These are phyloP conservation scores for Hestina assimilis DNA, from an alignment of 1,140 invertebrate genomes.

Conservation along the genomic window DNA sequence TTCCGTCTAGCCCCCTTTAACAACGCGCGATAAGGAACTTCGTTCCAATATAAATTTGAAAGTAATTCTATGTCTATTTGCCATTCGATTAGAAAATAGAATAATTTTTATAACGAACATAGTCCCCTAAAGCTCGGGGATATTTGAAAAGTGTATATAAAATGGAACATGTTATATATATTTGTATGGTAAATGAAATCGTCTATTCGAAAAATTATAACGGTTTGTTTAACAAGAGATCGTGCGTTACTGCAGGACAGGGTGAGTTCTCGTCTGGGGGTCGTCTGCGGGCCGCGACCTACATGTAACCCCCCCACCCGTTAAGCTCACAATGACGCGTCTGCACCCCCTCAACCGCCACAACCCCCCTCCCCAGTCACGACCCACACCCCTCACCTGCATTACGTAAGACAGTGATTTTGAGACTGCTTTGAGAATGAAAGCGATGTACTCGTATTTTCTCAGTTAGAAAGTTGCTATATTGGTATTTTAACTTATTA, in stretches of 20 bases:
- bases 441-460: not conserved
- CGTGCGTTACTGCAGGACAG: conserved; percentile 29
- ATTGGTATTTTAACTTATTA: not conserved
- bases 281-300: conserved; percentile 69
- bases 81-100: no score
- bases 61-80: no score
- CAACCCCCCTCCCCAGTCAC: conserved; percentile 19
- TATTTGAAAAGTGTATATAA: no score
- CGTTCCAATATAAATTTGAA: no score
- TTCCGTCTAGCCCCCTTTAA: no score
- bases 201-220: not conserved
- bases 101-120: no score
- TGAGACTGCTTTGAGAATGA: conserved; percentile 5
- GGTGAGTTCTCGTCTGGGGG: conserved; percentile 57
- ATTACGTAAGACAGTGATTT: conserved; percentile 47
- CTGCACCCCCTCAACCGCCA: conserved; percentile 34
- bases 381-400: conserved; percentile 32
- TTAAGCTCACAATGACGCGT: conserved; percentile 32
- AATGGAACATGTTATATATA: no score
- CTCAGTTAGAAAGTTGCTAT: conserved; percentile 6
- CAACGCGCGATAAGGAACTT: no score
- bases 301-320: conserved; percentile 37
- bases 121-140: no score
- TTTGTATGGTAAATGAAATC: no score
- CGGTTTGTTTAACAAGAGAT: not conserved